Evolutionary conservation across 2,113 vertebrate species (phyloP), one percentile per base, ranked within the genome.

Genomic region (Scatophagus argus): DNA sequence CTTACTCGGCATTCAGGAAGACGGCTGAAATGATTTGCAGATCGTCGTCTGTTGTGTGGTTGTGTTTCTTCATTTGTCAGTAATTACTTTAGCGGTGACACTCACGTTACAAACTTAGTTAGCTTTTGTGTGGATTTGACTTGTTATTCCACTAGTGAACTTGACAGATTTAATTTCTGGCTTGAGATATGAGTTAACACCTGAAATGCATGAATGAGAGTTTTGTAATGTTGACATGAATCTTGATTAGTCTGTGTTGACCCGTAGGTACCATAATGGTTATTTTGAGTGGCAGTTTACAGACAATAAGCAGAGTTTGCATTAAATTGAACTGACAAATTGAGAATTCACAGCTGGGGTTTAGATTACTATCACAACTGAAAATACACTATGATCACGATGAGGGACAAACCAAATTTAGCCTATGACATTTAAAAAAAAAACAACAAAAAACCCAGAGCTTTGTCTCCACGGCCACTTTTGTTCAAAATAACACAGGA

Each of bases 1-100:
- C 49, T 62, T 25, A 11, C 41, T 71, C 51, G 17, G 60, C 29
- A 72, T 68, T 69, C 31, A 66, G 65, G 21, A 65, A 58, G 31
- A 64, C 7, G 8, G 13, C 39, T 62, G n/a, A 59, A 65, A 52
- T 69, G 7, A 68, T 62, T 61, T 68, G 46, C 34, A 72, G 49
- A 62, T 68, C 2, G n/a, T 23, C 17, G n/a, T 34, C 14, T 63
- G 23, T 9, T 44, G n/a, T 38, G 56, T 52, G 21, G 16, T 29
- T 6, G 12, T 7, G 16, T 69, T 44, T 62, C 25, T 59, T 65
- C 7, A 21, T 65, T 67, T 64, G 64, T 80, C 19, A 59, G 21
- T 59, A 55, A 39, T 49, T 13, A 32, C 11, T 21, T 38, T 8
- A 36, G 6, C 32, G 34, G 8, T 64, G 27, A 51, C 13, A 27